These are phyloP conservation scores for Entomobrya multifasciata DNA, from an alignment of 2,888 invertebrate genomes.

Conservation along the genomic window DNA sequence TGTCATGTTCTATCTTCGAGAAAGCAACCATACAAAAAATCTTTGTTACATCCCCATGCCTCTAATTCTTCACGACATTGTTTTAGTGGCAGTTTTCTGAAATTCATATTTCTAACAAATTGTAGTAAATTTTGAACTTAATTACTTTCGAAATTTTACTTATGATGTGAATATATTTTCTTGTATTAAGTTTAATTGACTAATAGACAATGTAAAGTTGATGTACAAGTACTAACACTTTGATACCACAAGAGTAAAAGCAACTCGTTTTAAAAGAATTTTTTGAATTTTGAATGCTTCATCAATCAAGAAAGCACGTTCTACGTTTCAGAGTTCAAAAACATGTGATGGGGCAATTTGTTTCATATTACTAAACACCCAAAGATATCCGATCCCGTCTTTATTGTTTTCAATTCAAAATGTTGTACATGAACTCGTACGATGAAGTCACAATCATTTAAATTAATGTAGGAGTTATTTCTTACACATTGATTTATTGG, in stretches of 20 bases:
- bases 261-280: constrained; percentile 1
- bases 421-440: neutral
- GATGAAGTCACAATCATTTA: neutral
- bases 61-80: too few relatives aligned
- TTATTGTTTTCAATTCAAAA: neutral
- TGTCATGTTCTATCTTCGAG: constrained; percentile 50
- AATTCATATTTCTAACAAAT: too few relatives aligned
- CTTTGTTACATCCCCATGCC: too few relatives aligned
- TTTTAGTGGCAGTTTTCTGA: too few relatives aligned
- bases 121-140: too few relatives aligned
- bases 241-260: constrained; percentile 1
- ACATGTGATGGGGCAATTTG: constrained; percentile 52
- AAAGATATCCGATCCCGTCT: constrained; percentile 33
- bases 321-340: constrained; percentile 56
- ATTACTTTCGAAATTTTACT: too few relatives aligned
- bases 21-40: constrained; percentile 17
- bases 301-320: constrained; percentile 70
- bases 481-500: constrained; percentile 42
- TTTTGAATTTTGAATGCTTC: constrained; percentile 15
- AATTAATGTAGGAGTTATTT: constrained; percentile 32
- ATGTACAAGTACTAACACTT: neutral
- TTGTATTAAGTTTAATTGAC: too few relatives aligned
- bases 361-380: constrained; percentile 32
- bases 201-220: too few relatives aligned
- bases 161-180: too few relatives aligned